A percentile compares a stretch with the other conserved stretches of the same genome.
phyloP scores from a whole-genome alignment of 2,888 invertebrate species.

The Augiades crinisus region DNA sequence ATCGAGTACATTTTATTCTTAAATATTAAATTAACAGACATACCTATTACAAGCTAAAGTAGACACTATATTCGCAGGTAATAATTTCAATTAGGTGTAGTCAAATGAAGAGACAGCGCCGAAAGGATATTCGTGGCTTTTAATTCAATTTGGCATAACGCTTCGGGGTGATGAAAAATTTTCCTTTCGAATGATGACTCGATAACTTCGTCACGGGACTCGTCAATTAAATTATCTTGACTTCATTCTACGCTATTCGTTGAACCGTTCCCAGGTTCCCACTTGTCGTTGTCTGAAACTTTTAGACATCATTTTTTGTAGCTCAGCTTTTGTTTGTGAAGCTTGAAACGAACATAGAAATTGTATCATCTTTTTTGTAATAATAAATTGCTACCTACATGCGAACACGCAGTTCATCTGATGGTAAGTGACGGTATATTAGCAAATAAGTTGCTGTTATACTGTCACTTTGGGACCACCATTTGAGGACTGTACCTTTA shows the following conservation, averaged over 20 bases:
- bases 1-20: too few species aligned
- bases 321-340: too few species aligned
- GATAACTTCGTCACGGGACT: conserved; percentile 65
- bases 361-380: too few species aligned
- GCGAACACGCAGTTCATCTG: too few species aligned
- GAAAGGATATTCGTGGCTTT: conserved; percentile 46
- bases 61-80: neutral
- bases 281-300: neutral
- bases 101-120: conserved; percentile 29
- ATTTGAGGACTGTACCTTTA: too few species aligned
- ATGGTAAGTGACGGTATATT: too few species aligned
- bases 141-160: conserved; percentile 68
- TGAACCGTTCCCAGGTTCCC: neutral
- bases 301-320: neutral
- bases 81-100: conserved; percentile 28
- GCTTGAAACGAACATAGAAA: too few species aligned
- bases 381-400: too few species aligned
- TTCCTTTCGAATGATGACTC: conserved; percentile 69
- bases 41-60: too few species aligned
- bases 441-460: too few species aligned
- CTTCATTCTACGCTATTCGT: conserved; percentile 23
- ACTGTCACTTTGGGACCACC: too few species aligned
- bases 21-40: too few species aligned
- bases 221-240: conserved; percentile 63
- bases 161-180: conserved; percentile 67